These are phyloP conservation scores for Pycnomerus fuliginosus DNA, from an alignment of 2,888 invertebrate genomes.

Conservation along the genomic window DNA sequence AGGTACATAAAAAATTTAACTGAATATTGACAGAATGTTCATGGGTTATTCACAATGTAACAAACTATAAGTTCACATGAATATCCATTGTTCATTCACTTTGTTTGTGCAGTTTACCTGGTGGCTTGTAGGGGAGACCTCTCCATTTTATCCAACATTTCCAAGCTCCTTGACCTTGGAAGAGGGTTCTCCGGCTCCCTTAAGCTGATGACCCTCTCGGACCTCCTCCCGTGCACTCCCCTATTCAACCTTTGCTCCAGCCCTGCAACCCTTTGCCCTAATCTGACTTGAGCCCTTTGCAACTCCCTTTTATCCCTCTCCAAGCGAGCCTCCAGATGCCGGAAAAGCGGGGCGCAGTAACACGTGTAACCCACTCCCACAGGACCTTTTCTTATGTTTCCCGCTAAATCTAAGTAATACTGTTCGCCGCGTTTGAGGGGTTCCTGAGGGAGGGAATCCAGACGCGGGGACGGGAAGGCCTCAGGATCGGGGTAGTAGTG, in stretches of 20 bases:
- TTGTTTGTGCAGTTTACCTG: too few species aligned
- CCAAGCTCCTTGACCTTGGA: constrained; percentile 70
- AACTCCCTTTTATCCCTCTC: constrained; percentile 79
- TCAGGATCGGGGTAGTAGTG: constrained; percentile 86
- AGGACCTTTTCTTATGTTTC: constrained; percentile 93
- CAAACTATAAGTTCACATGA: too few species aligned
- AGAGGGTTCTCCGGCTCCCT: constrained; percentile 59
- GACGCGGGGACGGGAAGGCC: constrained; percentile 80
- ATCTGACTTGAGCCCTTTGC: constrained; percentile 74
- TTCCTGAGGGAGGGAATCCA: constrained; percentile 83
- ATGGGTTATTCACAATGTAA: too few species aligned
- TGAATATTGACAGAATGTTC: too few species aligned
- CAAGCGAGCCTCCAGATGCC: constrained; percentile 81
- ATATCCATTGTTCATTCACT: too few species aligned
- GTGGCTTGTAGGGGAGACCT: constrained; percentile 42
- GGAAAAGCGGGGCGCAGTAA: constrained; percentile 89
- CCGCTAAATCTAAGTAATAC: constrained; percentile 91
- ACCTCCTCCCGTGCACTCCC: constrained; percentile 62
- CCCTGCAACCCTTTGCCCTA: constrained; percentile 80
- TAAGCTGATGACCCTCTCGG: constrained; percentile 57
- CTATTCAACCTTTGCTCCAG: constrained; percentile 70
- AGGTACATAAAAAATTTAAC: too few species aligned
- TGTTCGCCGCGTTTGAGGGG: constrained; percentile 87
- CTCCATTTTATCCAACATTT: constrained; percentile 59
- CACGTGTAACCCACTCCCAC: constrained; percentile 92